phyloP scores from a whole-genome alignment of 2,888 invertebrate genomes.

The Dryocosmus kuriphilus region DNA sequence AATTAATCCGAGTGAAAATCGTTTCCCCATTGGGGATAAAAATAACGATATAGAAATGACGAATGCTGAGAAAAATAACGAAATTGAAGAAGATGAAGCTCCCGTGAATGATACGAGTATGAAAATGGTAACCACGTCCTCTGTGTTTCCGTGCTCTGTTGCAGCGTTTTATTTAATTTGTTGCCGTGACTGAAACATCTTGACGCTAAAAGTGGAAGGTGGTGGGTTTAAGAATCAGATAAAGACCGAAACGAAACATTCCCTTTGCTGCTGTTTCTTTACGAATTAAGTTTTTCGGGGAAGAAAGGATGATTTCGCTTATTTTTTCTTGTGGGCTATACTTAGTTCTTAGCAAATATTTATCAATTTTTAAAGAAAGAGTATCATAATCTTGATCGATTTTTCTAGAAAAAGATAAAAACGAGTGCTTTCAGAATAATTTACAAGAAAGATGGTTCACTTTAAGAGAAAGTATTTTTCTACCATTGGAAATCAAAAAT shows the following conservation, averaged over 20 bases:
- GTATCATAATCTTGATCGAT: background rate
- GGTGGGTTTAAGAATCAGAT: constrained; percentile 34
- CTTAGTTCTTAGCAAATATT: background rate
- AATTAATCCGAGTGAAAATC: background rate
- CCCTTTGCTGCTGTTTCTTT: constrained; percentile 33
- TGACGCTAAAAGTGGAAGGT: constrained; percentile 36
- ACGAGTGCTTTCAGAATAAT: background rate
- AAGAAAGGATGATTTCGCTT: background rate
- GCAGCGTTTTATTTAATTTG: constrained; percentile 76
- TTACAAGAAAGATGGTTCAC: background rate
- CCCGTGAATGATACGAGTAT: constrained; percentile 69
- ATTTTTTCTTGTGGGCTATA: background rate
- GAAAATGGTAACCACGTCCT: constrained; percentile 77
- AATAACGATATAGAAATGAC: constrained; percentile 44
- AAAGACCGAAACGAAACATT: constrained; percentile 40
- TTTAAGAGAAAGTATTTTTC: background rate
- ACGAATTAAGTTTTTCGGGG: background rate
- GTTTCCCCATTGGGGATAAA: background rate
- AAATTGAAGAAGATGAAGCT: constrained; percentile 61
- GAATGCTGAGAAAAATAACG: constrained; percentile 64
- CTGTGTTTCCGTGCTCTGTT: constrained; percentile 77
- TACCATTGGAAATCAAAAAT: no score
- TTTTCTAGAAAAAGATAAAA: background rate
- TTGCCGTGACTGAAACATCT: constrained; percentile 68
- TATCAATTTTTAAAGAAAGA: background rate